Conservation (phyloP, 1,140 invertebrate genomes). For the Maconellicoccus hirsutus region DNA sequence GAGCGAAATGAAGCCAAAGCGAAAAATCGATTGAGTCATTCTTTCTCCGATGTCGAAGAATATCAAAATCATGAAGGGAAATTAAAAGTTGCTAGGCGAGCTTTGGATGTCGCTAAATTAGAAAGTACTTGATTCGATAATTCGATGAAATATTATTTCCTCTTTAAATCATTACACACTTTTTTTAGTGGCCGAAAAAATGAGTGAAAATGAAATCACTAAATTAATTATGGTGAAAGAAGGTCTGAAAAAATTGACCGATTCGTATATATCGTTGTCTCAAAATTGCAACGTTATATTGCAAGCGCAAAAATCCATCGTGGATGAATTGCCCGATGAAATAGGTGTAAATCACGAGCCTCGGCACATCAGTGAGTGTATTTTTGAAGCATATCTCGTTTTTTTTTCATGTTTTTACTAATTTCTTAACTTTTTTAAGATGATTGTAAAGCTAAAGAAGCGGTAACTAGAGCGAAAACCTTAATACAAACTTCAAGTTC, state of each 20-base stretch:
- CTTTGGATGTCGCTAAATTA: conserved; percentile 39
- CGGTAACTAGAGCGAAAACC: not conserved
- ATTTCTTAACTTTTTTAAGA: conserved; percentile 5
- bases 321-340: conserved; percentile 39
- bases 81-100: conserved; percentile 39
- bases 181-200: conserved; percentile 37
- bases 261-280: conserved; percentile 40
- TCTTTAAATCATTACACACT: not conserved
- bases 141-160: not conserved
- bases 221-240: conserved; percentile 43
- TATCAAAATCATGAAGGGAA: conserved; percentile 37
- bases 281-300: conserved; percentile 40
- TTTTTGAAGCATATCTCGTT: too few species aligned
- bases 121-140: conserved; percentile 36
- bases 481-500: not conserved
- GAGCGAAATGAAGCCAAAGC: conserved; percentile 39
- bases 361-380: not conserved
- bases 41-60: conserved; percentile 35
- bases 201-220: conserved; percentile 43
- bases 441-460: not conserved
- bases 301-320: conserved; percentile 39
- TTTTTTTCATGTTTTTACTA: too few species aligned
- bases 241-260: conserved; percentile 40
- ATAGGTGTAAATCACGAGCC: not conserved
- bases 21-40: conserved; percentile 39